Conservation (phyloP, 2,797 vertebrate genomes). For the Otolemur crassicaudatus region DNA sequence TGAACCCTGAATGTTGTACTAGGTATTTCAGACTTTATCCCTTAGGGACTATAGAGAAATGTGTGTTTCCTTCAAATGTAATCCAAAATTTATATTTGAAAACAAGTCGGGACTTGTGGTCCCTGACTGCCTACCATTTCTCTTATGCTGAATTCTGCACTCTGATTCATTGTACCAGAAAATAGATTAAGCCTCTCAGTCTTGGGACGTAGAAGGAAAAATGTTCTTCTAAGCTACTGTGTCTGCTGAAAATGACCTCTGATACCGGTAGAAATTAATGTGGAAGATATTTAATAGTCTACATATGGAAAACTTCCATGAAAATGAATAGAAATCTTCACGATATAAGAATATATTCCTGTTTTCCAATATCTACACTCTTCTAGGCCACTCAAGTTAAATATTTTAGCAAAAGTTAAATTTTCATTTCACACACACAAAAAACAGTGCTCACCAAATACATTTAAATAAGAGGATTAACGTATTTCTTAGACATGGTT, state of each 20-base stretch:
- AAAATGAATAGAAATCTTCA: not conserved
- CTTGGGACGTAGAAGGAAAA: not conserved
- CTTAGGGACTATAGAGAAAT: not conserved
- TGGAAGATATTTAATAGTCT: not conserved
- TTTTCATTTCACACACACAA: slow-evolving; percentile 24
- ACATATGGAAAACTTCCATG: not conserved
- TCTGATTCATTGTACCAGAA: not conserved
- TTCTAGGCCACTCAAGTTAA: not conserved
- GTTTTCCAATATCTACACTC: not conserved
- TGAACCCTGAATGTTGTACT: not conserved
- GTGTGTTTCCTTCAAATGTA: not conserved
- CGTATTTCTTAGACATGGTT: slow-evolving; percentile 14
- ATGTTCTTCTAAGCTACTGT: not conserved
- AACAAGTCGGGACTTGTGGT: not conserved
- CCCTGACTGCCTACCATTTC: not conserved
- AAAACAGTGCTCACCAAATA: not conserved
- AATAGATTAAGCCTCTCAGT: not conserved
- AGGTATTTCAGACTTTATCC: not conserved
- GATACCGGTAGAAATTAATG: not conserved
- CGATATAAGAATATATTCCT: not conserved
- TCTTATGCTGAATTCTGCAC: not conserved
- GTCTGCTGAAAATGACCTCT: not conserved
- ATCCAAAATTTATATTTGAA: not conserved
- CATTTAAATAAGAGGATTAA: not conserved
- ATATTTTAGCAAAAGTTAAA: not conserved